phyloP scores from a whole-genome alignment of 2,888 invertebrate species.

The Lacanobia wlatinum region DNA sequence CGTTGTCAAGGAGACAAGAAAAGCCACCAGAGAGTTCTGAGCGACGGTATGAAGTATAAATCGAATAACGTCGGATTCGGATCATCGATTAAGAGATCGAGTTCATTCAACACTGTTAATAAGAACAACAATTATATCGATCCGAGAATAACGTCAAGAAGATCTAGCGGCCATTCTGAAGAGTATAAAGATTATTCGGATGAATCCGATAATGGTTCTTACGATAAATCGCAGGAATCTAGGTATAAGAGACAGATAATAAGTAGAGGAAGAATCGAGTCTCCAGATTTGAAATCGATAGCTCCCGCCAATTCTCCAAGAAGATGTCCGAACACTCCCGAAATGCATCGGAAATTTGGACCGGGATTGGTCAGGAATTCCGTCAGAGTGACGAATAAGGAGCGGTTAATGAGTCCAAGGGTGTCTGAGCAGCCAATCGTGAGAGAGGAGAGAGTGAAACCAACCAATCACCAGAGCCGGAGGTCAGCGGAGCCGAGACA shows the following conservation, averaged over 20 bases:
- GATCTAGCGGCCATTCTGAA: conserved; percentile 83
- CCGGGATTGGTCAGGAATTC: conserved; percentile 87
- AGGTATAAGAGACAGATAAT: conserved; percentile 93
- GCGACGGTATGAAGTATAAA: conserved; percentile 76
- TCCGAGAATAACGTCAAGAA: conserved; percentile 74
- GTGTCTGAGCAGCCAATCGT: conserved; percentile 89
- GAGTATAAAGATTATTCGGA: conserved; percentile 83
- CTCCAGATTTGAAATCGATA: conserved; percentile 86
- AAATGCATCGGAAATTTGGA: conserved; percentile 91
- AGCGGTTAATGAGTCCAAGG: conserved; percentile 92
- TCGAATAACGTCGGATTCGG: conserved; percentile 77
- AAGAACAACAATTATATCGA: conserved; percentile 86
- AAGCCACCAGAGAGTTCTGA: conserved; percentile 64
- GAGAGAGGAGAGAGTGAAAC: conserved; percentile 81
- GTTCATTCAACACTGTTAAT: conserved; percentile 91
- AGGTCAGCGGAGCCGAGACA: conserved; percentile 85
- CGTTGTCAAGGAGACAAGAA: conserved; percentile 85
- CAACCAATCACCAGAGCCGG: conserved; percentile 84
- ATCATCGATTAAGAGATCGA: conserved; percentile 92
- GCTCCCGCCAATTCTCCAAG: conserved; percentile 85
- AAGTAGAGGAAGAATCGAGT: conserved; percentile 92
- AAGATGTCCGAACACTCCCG: conserved; percentile 92
- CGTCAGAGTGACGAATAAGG: conserved; percentile 82
- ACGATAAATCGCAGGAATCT: conserved; percentile 83
- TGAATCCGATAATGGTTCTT: conserved; percentile 85